Conservation (phyloP, 2,888 invertebrate genomes). For the Scaptomyza cyrtandrae region DNA sequence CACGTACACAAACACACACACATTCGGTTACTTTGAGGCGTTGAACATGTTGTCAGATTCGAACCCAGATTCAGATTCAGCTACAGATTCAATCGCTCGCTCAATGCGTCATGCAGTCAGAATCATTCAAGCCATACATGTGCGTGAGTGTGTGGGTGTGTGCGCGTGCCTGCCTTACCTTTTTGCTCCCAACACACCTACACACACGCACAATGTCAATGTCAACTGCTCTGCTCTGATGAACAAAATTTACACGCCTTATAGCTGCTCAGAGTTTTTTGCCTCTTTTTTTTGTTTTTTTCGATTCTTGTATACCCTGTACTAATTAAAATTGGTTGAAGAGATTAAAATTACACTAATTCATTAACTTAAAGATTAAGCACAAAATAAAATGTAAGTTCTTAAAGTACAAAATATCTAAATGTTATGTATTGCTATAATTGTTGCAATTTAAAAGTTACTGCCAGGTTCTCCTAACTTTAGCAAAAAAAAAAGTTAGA, state of each 20-base stretch:
- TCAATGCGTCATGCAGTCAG: slow-evolving; percentile 59
- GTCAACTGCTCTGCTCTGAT: slow-evolving; percentile 43
- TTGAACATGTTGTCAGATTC: slow-evolving; percentile 47
- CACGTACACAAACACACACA: slow-evolving; percentile 12
- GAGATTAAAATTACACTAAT: too few relatives aligned
- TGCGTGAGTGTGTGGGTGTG: background rate
- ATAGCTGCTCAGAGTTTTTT: slow-evolving; percentile 46
- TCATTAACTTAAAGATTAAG: too few relatives aligned
- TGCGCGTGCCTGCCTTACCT: background rate
- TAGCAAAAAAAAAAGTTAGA: too few relatives aligned
- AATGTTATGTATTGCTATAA: too few relatives aligned
- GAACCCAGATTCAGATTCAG: slow-evolving; percentile 42
- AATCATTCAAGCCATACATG: slow-evolving; percentile 42
- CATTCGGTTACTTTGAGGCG: slow-evolving; percentile 36
- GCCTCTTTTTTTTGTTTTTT: too few relatives aligned
- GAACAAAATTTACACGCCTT: slow-evolving; percentile 48
- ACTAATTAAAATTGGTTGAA: background rate
- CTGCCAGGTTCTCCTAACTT: too few relatives aligned
- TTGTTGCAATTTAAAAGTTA: too few relatives aligned
- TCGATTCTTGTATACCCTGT: slow-evolving; percentile 5
- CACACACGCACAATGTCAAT: slow-evolving; percentile 49
- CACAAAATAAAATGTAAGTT: too few relatives aligned
- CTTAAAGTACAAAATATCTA: too few relatives aligned
- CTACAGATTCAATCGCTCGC: slow-evolving; percentile 64
- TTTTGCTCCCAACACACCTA: background rate